These are phyloP conservation scores for Isurus oxyrinchus DNA, from an alignment of 2,113 vertebrate genomes.

Conservation along the genomic window DNA sequence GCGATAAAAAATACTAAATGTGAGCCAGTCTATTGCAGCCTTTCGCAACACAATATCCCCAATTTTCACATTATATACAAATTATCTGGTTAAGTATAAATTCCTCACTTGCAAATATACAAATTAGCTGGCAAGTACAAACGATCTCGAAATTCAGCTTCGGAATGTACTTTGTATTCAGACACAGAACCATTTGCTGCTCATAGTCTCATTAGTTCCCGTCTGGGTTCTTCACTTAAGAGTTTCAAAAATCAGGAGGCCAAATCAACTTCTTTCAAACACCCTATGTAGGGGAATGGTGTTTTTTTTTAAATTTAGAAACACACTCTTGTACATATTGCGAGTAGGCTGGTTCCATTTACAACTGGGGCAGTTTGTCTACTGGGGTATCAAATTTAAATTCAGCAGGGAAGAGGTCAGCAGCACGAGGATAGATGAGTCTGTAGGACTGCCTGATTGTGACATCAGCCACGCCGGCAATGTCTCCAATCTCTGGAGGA, in stretches of 20 bases:
- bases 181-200: slow-evolving; percentile 37
- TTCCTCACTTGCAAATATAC: slow-evolving; percentile 35
- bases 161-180: slow-evolving; percentile 58
- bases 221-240: slow-evolving; percentile 43
- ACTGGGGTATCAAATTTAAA: slow-evolving; percentile 99
- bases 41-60: slow-evolving; percentile 14
- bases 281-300: slow-evolving; percentile 51
- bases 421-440: slow-evolving; percentile 93
- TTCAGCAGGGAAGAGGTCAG: slow-evolving; percentile 92
- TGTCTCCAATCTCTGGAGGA: slow-evolving; percentile 89
- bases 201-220: slow-evolving; percentile 39
- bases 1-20: background rate
- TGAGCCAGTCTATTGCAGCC: slow-evolving; percentile 28
- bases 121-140: slow-evolving; percentile 27
- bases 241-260: slow-evolving; percentile 53
- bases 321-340: background rate
- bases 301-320: slow-evolving; percentile 41
- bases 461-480: slow-evolving; percentile 97
- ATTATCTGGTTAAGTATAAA: slow-evolving; percentile 18
- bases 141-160: slow-evolving; percentile 46
- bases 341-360: slow-evolving; percentile 45
- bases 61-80: slow-evolving; percentile 35
- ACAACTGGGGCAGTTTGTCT: slow-evolving; percentile 93
- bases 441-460: slow-evolving; percentile 95
- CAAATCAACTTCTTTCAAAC: slow-evolving; percentile 52